Evolutionary conservation across 2,113 vertebrate species (phyloP).

Genomic region (Centropus bengalensis): DNA sequence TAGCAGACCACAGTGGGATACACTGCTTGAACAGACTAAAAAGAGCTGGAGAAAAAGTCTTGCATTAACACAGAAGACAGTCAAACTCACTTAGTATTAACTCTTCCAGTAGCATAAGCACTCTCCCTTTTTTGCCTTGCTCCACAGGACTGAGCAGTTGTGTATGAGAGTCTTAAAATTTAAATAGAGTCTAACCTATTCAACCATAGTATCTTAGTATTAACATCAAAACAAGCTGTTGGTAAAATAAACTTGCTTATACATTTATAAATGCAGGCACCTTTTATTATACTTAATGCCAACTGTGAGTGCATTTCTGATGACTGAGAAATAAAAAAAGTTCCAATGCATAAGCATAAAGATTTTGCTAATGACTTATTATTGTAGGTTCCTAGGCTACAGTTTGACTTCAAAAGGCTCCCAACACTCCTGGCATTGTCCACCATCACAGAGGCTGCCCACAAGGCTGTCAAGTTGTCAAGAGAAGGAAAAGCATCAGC

Average conservation of each 20-base stretch:
- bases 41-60: conserved; percentile 33
- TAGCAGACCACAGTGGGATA: conserved; percentile 39
- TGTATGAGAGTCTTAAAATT: not conserved
- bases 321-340: not conserved
- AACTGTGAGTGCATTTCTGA: not conserved
- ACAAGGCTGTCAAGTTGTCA: not conserved
- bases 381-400: not conserved
- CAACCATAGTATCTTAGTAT: not conserved
- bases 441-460: not conserved
- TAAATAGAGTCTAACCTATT: not conserved
- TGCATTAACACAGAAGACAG: conserved; percentile 2
- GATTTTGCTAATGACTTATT: not conserved
- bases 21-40: conserved; percentile 39
- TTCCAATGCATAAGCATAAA: not conserved
- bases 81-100: not conserved
- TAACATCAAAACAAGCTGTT: not conserved
- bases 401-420: not conserved
- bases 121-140: not conserved
- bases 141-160: not conserved
- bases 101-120: not conserved
- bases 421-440: not conserved
- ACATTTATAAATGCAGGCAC: not conserved
- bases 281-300: not conserved
- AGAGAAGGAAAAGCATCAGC: not conserved
- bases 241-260: conserved; percentile 1